Percentiles rank a stretch among this genome's conserved stretches.
These are phyloP conservation scores for Brachionus paranguensis DNA, from an alignment of 1,140 invertebrate genomes.

Conservation along the genomic window DNA sequence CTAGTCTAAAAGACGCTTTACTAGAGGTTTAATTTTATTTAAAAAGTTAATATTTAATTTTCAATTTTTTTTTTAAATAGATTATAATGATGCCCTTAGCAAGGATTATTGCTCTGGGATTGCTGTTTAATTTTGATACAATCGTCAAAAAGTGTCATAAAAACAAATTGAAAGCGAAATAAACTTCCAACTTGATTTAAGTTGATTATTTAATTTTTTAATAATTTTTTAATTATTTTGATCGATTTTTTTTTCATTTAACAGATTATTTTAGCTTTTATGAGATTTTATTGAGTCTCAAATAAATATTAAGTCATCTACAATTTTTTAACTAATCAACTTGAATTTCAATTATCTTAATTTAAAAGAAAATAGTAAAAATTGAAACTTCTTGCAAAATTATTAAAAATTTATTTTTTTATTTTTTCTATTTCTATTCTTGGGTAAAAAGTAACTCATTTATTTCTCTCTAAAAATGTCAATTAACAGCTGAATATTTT, in stretches of 20 bases:
- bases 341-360: no score
- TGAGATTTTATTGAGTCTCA: conserved; percentile 12
- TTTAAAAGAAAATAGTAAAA: background rate
- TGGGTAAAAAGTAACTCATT: no score
- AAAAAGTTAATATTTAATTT: background rate
- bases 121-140: conserved; percentile 29
- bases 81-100: background rate
- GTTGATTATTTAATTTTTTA: background rate
- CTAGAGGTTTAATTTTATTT: background rate
- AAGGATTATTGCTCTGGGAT: background rate
- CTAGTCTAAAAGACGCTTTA: background rate
- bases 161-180: background rate
- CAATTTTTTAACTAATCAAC: no score
- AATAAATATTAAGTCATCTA: background rate
- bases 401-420: no score
- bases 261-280: background rate
- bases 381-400: no score
- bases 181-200: background rate
- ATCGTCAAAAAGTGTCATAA: conserved; percentile 5
- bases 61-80: background rate
- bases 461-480: no score
- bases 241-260: background rate
- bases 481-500: no score
- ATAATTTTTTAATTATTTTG: background rate
- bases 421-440: no score